phyloP scores from a whole-genome alignment of 2,113 vertebrate genomes.

The Pionites leucogaster region DNA sequence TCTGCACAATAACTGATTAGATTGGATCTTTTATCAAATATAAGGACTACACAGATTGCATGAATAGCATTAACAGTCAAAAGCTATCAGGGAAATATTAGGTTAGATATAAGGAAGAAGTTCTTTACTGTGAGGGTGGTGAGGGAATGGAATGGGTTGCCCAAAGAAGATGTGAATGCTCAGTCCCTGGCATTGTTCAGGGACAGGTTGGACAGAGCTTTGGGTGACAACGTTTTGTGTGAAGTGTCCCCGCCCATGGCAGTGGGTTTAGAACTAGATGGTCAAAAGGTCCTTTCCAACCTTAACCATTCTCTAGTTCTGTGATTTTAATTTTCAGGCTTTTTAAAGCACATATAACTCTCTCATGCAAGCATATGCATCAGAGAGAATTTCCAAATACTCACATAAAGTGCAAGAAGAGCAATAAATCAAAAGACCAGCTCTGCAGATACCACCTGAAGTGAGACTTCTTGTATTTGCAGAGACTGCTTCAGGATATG shows the following conservation, averaged over 20 bases:
- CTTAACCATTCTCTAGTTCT: background rate
- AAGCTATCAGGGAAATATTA: background rate
- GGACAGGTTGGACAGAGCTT: background rate
- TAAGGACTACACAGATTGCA: background rate
- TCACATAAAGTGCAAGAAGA: background rate
- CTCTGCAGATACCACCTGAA: background rate
- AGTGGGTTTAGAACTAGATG: background rate
- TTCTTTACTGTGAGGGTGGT: background rate
- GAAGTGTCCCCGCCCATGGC: background rate
- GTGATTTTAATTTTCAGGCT: background rate
- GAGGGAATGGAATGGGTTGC: background rate
- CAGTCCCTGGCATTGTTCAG: background rate
- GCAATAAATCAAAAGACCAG: background rate
- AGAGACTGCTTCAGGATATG: background rate
- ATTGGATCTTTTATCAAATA: background rate
- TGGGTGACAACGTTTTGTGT: background rate
- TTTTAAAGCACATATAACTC: background rate
- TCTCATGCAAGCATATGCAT: background rate
- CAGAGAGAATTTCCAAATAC: background rate
- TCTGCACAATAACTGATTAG: background rate
- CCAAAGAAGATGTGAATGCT: background rate
- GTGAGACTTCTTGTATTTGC: background rate
- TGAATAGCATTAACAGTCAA: accelerated
- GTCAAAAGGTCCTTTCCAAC: background rate
- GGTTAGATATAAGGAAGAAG: background rate